A percentile compares a stretch with the other conserved stretches of the same genome.
These are phyloP conservation scores for Copidosoma aretas DNA, from an alignment of 2,888 invertebrate genomes.

Conservation along the genomic window DNA sequence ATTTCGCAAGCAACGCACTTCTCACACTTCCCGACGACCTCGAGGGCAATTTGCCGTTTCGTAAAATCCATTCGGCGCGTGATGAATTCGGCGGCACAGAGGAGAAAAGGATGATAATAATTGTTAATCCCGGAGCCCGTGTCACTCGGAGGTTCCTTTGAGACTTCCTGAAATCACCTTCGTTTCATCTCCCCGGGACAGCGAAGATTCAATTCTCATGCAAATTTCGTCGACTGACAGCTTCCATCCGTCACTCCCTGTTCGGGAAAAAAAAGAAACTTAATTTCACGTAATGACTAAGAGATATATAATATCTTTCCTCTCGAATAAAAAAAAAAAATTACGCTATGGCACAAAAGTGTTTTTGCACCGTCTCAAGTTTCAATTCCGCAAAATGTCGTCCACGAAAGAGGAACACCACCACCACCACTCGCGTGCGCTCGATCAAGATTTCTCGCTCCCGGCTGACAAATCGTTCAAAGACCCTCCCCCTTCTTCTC, in stretches of 20 bases:
- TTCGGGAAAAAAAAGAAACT: constrained; percentile 15
- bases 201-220: constrained; percentile 30
- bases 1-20: neutral
- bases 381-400: constrained; percentile 36
- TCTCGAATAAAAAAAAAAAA: neutral
- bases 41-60: neutral
- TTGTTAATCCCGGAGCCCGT: neutral
- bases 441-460: constrained; percentile 33
- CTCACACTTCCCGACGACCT: neutral
- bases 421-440: neutral
- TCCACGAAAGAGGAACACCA: neutral
- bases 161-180: too few species aligned
- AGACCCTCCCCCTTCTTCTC: neutral
- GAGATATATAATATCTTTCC: neutral
- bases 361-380: constrained; percentile 13
- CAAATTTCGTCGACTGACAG: constrained; percentile 12
- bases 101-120: neutral
- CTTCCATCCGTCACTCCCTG: constrained; percentile 23
- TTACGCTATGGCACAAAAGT: too few species aligned
- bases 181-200: neutral
- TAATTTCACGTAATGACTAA: constrained; percentile 29
- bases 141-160: neutral
- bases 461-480: constrained; percentile 30
- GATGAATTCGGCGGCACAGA: neutral
- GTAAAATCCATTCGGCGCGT: neutral